Evolutionary conservation across 1,140 invertebrate genomes (phyloP).

Genomic region (Trichomalopsis sarcophagae): DNA sequence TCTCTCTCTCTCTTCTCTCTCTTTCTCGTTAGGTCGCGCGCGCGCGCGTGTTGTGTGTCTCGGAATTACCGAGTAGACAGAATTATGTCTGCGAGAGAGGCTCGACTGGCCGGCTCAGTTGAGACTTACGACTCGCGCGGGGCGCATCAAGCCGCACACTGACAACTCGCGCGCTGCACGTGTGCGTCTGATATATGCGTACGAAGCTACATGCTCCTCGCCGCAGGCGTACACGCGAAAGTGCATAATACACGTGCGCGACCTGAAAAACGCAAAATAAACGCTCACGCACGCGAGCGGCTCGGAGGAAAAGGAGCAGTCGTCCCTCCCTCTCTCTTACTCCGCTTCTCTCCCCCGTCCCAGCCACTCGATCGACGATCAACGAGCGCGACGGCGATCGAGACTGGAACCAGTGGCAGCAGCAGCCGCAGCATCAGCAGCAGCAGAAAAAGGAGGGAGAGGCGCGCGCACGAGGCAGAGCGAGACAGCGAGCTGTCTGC

Average conservation of each 20-base stretch:
- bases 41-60: conserved; percentile 64
- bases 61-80: conserved; percentile 74
- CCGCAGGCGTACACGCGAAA: background rate
- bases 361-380: conserved; percentile 36
- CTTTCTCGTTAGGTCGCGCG: conserved; percentile 54
- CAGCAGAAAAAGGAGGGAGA: conserved; percentile 27
- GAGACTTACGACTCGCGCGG: conserved; percentile 72
- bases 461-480: conserved; percentile 14
- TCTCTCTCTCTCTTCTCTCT: conserved; percentile 58
- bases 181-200: background rate
- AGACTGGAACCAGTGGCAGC: background rate
- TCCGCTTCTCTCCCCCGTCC: background rate
- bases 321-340: background rate
- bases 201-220: background rate
- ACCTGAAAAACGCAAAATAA: conserved; percentile 45
- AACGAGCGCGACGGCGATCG: background rate
- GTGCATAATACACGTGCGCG: background rate
- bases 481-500: conserved; percentile 50
- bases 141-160: conserved; percentile 61
- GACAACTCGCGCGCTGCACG: conserved; percentile 42
- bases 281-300: conserved; percentile 11
- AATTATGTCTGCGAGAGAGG: conserved; percentile 73
- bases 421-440: background rate
- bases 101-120: conserved; percentile 70
- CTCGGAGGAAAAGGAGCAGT: conserved; percentile 34